phyloP scores from a whole-genome alignment of 2,113 vertebrate species.

The Epinephelus lanceolatus region DNA sequence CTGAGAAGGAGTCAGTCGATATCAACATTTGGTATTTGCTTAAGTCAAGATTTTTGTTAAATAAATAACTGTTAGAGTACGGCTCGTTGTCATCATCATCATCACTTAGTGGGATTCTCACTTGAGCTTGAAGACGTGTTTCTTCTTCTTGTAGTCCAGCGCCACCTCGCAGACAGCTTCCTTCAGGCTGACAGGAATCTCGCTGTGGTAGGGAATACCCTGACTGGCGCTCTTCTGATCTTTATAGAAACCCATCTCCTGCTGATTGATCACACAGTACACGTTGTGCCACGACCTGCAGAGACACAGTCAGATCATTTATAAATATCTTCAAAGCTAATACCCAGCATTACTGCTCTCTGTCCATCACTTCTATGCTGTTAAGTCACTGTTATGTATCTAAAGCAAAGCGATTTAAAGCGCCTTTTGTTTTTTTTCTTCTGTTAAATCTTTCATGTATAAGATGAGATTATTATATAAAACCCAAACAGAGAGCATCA shows the following conservation, averaged over 20 bases:
- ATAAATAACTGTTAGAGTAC: no score
- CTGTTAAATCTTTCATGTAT: no score
- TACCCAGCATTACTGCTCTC: no score
- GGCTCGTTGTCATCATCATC: no score
- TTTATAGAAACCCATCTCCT: conserved; percentile 99
- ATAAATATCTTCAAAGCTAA: neutral
- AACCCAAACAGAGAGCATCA: no score
- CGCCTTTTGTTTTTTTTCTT: no score
- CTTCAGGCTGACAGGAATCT: conserved; percentile 94
- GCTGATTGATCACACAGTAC: conserved; percentile 97
- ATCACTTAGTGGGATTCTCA: conserved; percentile 68
- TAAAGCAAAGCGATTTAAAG: no score
- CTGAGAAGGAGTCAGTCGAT: no score
- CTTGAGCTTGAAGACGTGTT: conserved; percentile 99
- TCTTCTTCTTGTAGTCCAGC: conserved; percentile 98
- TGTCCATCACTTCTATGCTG: neutral
- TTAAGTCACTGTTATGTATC: no score
- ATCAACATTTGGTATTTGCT: no score
- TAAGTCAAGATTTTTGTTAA: no score
- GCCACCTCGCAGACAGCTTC: conserved; percentile 96
- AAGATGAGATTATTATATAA: no score
- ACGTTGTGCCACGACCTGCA: conserved; percentile 98
- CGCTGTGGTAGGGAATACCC: conserved; percentile 96
- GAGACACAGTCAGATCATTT: neutral
- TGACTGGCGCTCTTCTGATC: conserved; percentile 94